Conservation (phyloP, 2,797 vertebrate genomes). For the Leuciscus waleckii region DNA sequence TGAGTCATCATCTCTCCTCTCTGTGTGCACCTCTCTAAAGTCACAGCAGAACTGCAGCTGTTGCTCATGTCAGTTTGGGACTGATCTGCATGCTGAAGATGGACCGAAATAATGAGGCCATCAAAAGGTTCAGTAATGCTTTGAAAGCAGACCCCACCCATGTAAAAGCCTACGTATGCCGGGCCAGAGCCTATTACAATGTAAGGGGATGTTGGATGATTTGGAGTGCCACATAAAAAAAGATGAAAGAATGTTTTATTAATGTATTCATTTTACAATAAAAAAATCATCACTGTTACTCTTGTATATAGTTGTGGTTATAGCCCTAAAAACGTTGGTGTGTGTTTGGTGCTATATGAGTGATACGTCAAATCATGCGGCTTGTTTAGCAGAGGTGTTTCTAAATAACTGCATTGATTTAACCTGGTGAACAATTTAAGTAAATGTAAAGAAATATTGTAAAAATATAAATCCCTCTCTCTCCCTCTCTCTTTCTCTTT, state of each 20-base stretch:
- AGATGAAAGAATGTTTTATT: neutral
- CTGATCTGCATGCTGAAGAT: slow-evolving; percentile 76
- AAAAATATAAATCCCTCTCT: neutral
- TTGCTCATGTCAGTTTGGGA: slow-evolving; percentile 80
- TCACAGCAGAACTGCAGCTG: slow-evolving; percentile 65
- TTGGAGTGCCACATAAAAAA: neutral
- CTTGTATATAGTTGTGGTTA: neutral
- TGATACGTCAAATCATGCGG: neutral
- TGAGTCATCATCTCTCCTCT: slow-evolving; percentile 47
- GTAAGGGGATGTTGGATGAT: slow-evolving; percentile 65
- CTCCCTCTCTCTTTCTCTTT: no score
- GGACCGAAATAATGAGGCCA: slow-evolving; percentile 73
- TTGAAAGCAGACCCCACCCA: slow-evolving; percentile 73
- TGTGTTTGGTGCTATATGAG: neutral
- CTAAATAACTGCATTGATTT: neutral
- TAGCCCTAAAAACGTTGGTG: neutral
- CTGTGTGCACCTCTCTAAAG: slow-evolving; percentile 25
- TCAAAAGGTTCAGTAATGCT: slow-evolving; percentile 75
- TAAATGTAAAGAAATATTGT: neutral
- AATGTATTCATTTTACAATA: neutral
- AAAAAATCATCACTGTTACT: neutral
- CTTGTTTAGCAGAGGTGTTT: neutral
- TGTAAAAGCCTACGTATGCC: slow-evolving; percentile 75
- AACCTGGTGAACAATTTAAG: neutral
- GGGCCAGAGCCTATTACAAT: slow-evolving; percentile 75